Conservation (phyloP, 2,797 vertebrate species). For the Peromyscus nudipes region DNA sequence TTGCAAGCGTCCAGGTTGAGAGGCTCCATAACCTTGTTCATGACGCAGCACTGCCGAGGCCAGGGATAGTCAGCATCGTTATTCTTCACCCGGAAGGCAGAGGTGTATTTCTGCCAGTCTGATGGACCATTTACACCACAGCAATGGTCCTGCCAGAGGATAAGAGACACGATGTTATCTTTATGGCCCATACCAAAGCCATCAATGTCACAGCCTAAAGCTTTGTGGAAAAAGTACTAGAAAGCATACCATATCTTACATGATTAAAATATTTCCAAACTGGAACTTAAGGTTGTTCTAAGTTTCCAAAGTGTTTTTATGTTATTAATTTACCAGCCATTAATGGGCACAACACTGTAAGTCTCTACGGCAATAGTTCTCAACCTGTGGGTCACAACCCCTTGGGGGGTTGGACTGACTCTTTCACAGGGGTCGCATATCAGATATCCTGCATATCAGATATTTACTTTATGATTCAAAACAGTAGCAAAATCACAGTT, state of each 20-base stretch:
- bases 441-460: neutral
- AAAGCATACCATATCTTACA: neutral
- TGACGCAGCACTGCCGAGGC: slow-evolving; percentile 89
- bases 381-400: neutral
- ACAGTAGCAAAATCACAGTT: neutral
- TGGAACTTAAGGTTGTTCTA: neutral
- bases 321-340: neutral
- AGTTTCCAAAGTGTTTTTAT: slow-evolving; percentile 10
- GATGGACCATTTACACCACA: slow-evolving; percentile 89
- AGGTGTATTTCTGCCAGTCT: slow-evolving; percentile 89
- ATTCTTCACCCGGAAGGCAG: slow-evolving; percentile 84
- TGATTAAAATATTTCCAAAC: neutral
- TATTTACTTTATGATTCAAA: neutral
- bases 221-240: neutral
- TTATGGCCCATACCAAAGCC: neutral
- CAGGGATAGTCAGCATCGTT: slow-evolving; percentile 89
- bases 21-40: slow-evolving; percentile 80
- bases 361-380: neutral
- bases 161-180: slow-evolving; percentile 3
- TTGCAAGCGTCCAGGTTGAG: slow-evolving; percentile 87
- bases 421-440: neutral
- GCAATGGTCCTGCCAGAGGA: slow-evolving; percentile 86
- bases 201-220: neutral
- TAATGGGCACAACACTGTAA: neutral
- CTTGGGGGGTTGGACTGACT: neutral